Percentiles rank a stretch among this genome's conserved stretches.
These are phyloP conservation scores for Drosophila pegasa DNA, from an alignment of 2,888 invertebrate genomes.

Conservation along the genomic window DNA sequence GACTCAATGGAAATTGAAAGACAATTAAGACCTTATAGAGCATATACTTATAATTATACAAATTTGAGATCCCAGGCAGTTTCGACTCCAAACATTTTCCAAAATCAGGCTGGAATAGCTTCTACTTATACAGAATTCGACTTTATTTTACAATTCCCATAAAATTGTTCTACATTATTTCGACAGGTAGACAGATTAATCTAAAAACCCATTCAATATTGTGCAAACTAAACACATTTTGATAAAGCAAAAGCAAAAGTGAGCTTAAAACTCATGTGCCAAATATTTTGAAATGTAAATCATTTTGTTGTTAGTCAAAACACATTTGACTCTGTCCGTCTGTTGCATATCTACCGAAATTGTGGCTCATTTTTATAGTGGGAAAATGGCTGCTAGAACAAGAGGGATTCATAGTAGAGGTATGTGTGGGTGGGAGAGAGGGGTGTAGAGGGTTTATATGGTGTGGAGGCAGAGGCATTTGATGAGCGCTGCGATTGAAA, in stretches of 20 bases:
- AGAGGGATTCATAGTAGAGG: neutral
- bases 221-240: neutral
- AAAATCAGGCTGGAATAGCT: neutral
- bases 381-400: neutral
- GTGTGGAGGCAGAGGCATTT: slow-evolving; percentile 2
- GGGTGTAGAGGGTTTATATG: neutral
- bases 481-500: slow-evolving; percentile 37
- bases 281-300: slow-evolving; percentile 5
- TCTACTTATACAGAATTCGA: neutral
- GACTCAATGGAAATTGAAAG: no score
- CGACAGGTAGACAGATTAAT: neutral
- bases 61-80: neutral
- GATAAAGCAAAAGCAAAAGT: neutral
- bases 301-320: neutral
- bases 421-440: neutral
- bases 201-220: neutral
- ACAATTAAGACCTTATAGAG: no score
- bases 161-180: no score
- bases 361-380: neutral
- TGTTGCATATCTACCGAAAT: slow-evolving; percentile 11
- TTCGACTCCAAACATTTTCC: neutral
- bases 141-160: neutral
- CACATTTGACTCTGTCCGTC: neutral
- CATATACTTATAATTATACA: no score
- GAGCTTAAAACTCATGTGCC: neutral